Percentiles rank a stretch among this genome's conserved stretches.
Conservation (phyloP, 2,113 vertebrate species). For the Sigmodon hispidus region DNA sequence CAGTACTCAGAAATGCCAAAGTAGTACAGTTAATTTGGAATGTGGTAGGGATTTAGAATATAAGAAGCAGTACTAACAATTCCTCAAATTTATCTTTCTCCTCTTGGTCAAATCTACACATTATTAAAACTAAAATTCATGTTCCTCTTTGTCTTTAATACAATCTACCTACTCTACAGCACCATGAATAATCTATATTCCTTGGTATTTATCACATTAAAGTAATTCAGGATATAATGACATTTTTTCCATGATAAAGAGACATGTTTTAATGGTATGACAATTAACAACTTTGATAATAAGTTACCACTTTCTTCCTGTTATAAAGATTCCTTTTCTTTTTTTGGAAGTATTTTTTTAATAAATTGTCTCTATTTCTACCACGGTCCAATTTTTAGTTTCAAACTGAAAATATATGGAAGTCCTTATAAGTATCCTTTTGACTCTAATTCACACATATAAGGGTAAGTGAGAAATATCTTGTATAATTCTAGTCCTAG, state of each 20-base stretch:
- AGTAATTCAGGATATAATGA: not conserved
- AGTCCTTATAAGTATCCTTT: no score
- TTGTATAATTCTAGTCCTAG: not conserved
- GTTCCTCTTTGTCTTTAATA: not conserved
- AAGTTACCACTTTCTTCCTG: not conserved
- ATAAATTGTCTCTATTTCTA: not conserved
- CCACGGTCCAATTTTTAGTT: not conserved
- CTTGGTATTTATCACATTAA: not conserved
- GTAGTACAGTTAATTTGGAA: not conserved
- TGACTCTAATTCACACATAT: no score
- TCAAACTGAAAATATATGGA: not conserved
- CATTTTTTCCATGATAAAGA: not conserved
- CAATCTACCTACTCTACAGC: not conserved
- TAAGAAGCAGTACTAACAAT: not conserved
- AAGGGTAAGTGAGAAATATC: not conserved
- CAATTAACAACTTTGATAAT: constrained; percentile 16
- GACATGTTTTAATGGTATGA: not conserved
- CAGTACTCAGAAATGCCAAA: not conserved
- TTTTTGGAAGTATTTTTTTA: not conserved
- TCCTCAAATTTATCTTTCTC: not conserved
- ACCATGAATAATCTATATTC: not conserved
- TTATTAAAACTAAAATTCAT: not conserved
- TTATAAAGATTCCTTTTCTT: constrained; percentile 30
- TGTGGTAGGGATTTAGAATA: not conserved
- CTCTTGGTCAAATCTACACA: not conserved